Evolutionary conservation across 2,113 vertebrate genomes (phyloP).

Genomic region (Henicopernis longicauda): DNA sequence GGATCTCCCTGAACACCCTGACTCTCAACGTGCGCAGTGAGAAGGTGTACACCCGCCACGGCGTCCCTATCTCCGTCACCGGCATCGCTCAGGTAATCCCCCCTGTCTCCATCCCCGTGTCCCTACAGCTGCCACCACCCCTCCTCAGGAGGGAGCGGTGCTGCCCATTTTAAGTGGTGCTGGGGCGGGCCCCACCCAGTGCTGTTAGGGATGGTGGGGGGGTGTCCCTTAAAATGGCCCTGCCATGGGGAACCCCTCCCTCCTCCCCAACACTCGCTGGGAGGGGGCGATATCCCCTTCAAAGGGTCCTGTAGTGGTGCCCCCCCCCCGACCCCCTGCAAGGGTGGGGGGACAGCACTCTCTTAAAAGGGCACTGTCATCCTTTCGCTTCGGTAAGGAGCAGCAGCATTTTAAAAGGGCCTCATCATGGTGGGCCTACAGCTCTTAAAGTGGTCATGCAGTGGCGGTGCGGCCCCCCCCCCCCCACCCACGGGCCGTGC

Average conservation of each 20-base stretch:
- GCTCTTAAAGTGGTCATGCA: neutral
- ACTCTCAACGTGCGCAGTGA: conserved; percentile 95
- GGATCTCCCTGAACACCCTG: conserved; percentile 90
- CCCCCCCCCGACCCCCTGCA: neutral
- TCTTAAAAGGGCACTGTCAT: neutral
- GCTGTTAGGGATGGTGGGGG: too few relatives aligned
- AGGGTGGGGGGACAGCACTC: too few relatives aligned
- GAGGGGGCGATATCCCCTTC: neutral
- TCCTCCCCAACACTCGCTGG: neutral
- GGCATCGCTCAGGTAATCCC: conserved; percentile 90
- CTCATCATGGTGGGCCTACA: neutral
- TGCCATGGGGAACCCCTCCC: neutral
- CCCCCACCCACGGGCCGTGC: too few relatives aligned
- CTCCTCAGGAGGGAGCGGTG: neutral
- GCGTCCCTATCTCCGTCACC: conserved; percentile 93
- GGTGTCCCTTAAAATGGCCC: neutral
- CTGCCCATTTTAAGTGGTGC: neutral
- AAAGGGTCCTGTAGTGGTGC: neutral
- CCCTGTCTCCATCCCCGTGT: neutral
- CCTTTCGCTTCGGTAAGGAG: too few relatives aligned
- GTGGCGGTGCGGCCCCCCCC: rapidly evolving
- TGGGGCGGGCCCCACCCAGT: too few relatives aligned
- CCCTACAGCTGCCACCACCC: neutral
- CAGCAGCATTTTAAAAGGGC: neutral
- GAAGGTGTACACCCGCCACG: conserved; percentile 92